Conservation (phyloP, 2,797 vertebrate genomes). For the Poecilia picta region DNA sequence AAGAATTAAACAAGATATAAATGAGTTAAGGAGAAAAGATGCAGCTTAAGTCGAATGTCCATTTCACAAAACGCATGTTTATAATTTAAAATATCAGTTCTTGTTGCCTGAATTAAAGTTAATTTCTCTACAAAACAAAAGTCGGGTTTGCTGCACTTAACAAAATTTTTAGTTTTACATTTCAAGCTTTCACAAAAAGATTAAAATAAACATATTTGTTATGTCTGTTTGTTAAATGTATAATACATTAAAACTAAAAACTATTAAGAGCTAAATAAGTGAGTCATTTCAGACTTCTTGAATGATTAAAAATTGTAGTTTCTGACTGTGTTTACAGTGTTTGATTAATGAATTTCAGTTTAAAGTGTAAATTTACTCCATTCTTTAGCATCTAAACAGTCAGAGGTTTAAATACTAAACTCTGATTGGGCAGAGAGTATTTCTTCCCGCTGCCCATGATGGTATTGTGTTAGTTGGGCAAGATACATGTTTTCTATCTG, state of each 20-base stretch:
- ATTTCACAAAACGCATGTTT: neutral
- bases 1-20: conserved; percentile 86
- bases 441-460: neutral
- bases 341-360: neutral
- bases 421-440: neutral
- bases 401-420: neutral
- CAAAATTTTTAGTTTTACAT: neutral
- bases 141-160: neutral
- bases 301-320: neutral
- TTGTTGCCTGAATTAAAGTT: neutral
- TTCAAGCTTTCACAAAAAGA: neutral
- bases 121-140: neutral
- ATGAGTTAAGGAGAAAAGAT: conserved; percentile 82
- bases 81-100: neutral
- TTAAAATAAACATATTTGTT: neutral
- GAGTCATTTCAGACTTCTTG: neutral
- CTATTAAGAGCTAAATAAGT: neutral
- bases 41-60: conserved; percentile 33
- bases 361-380: neutral
- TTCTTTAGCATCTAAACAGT: neutral
- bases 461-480: neutral
- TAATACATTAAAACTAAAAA: neutral
- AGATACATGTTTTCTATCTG: neutral
- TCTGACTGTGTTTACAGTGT: neutral
- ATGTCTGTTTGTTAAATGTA: neutral